A percentile compares a stretch with the other conserved stretches of the same genome.
Evolutionary conservation across 1,140 invertebrate species (phyloP).

Genomic region (Penaeus chinensis): DNA sequence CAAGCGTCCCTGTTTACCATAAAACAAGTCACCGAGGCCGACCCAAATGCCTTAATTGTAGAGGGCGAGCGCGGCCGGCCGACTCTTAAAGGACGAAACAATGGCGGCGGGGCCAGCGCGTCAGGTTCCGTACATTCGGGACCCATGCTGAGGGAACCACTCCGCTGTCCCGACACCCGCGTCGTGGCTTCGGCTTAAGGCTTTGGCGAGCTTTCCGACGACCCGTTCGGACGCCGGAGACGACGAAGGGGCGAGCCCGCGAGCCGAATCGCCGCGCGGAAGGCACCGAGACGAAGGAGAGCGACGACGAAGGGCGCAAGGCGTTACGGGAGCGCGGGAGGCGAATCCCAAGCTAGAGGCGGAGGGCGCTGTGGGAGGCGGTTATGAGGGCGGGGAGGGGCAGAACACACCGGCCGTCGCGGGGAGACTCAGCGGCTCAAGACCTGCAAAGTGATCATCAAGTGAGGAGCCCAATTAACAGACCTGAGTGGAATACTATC

Average conservation of each 20-base stretch:
- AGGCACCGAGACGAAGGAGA: too few relatives aligned
- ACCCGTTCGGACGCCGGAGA: too few relatives aligned
- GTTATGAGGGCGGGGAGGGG: neutral
- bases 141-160: conserved; percentile 20
- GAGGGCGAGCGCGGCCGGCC: neutral
- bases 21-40: conserved; percentile 14
- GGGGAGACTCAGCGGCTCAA: neutral
- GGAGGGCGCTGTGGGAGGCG: neutral
- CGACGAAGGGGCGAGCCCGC: too few relatives aligned
- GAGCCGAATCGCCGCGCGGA: too few relatives aligned
- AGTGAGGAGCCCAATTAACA: neutral
- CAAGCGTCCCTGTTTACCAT: conserved; percentile 9
- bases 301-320: too few relatives aligned
- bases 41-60: conserved; percentile 21
- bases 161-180: neutral
- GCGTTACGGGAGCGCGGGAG: too few relatives aligned
- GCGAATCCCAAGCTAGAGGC: neutral
- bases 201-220: too few relatives aligned
- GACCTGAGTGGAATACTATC: conserved; percentile 11
- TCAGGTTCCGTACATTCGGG: conserved; percentile 1
- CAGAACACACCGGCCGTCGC: neutral
- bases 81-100: conserved; percentile 17
- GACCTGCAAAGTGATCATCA: conserved; percentile 11
- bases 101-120: neutral
- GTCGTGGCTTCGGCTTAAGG: too few relatives aligned